phyloP scores from a whole-genome alignment of 1,140 invertebrate genomes.

The Cydia strobilella region DNA sequence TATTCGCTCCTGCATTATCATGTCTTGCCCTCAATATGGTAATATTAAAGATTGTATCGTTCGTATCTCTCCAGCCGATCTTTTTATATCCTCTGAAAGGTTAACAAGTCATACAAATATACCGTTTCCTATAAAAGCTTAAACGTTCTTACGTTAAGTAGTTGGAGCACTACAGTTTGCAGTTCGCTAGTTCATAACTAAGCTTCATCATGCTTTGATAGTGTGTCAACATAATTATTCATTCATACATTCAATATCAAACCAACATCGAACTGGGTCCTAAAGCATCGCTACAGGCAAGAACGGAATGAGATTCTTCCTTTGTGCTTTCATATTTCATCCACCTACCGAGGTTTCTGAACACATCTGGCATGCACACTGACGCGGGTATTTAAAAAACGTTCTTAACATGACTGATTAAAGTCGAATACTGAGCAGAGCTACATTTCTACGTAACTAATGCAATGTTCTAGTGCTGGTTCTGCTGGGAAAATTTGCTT shows the following conservation, averaged over 20 bases:
- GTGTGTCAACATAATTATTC: conserved; percentile 34
- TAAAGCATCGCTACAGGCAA: conserved; percentile 60
- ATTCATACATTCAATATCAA: conserved; percentile 54
- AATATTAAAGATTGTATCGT: not conserved
- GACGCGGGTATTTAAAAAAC: conserved; percentile 42
- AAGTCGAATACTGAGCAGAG: conserved; percentile 44
- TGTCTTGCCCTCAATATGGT: conserved; percentile 36
- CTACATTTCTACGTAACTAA: conserved; percentile 45
- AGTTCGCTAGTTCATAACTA: not conserved
- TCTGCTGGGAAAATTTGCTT: conserved; percentile 61
- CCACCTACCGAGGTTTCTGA: conserved; percentile 50
- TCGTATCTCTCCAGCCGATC: not conserved
- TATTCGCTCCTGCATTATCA: conserved; percentile 68
- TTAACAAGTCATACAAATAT: not conserved
- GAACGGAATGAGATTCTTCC: conserved; percentile 65
- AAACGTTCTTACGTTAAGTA: not conserved
- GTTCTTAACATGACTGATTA: conserved; percentile 46
- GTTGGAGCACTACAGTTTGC: not conserved
- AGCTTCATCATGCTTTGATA: conserved; percentile 23
- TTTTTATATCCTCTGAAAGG: not conserved
- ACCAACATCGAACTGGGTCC: conserved; percentile 48
- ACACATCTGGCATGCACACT: conserved; percentile 48
- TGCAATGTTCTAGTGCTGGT: conserved; percentile 52
- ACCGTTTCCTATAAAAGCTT: not conserved
- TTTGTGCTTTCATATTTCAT: conserved; percentile 71